These are phyloP conservation scores for Enteromius fasciolatus DNA, from an alignment of 2,797 vertebrate species.

Conservation along the genomic window DNA sequence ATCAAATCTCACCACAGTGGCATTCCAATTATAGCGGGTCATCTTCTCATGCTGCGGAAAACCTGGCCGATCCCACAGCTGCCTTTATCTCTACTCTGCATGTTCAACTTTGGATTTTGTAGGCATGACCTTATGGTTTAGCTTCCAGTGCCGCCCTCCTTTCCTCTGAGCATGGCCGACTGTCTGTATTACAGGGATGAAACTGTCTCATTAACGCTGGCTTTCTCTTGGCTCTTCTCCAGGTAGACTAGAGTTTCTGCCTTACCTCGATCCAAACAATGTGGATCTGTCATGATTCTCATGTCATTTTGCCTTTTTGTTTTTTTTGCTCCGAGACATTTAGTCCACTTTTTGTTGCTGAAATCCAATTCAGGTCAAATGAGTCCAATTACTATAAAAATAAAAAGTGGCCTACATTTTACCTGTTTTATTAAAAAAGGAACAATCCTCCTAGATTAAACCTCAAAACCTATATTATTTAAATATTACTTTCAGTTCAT, in stretches of 20 bases:
- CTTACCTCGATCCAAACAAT: slow-evolving; percentile 57
- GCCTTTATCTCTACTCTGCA: slow-evolving; percentile 12
- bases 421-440: neutral
- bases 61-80: slow-evolving; percentile 15
- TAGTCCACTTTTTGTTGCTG: slow-evolving; percentile 45
- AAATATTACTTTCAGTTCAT: neutral
- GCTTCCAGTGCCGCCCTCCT: neutral
- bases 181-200: slow-evolving; percentile 59
- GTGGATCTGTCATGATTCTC: neutral
- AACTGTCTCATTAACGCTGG: slow-evolving; percentile 72
- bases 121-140: slow-evolving; percentile 2
- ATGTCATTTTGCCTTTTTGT: neutral
- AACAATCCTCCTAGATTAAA: neutral
- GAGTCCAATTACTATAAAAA: slow-evolving; percentile 16
- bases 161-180: neutral
- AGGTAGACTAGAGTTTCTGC: slow-evolving; percentile 56
- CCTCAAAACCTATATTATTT: neutral
- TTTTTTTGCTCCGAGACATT: neutral
- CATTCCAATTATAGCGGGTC: slow-evolving; percentile 44
- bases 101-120: slow-evolving; percentile 28
- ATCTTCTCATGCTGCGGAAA: slow-evolving; percentile 13
- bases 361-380: slow-evolving; percentile 45
- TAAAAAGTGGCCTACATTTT: slow-evolving; percentile 27
- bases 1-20: slow-evolving; percentile 35
- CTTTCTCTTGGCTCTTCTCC: slow-evolving; percentile 68